These are phyloP conservation scores for Pangasius mekongensis DNA, from an alignment of 2,797 vertebrate species.

Conservation along the genomic window DNA sequence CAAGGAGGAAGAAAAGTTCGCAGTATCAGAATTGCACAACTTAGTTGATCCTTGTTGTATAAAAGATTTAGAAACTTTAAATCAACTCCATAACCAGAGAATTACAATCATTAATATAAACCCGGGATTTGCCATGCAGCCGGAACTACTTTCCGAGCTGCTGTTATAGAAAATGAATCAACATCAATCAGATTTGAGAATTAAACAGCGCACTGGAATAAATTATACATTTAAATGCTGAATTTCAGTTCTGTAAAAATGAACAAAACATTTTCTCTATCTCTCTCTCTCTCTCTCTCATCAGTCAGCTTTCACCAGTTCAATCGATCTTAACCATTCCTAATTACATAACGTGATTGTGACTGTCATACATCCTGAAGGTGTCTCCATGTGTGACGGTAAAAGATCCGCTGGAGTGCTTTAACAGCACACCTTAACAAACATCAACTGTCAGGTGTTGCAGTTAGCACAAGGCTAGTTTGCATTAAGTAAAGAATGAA, in stretches of 20 bases:
- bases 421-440: background rate
- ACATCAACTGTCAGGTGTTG: background rate
- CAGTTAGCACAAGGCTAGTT: background rate
- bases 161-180: background rate
- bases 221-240: background rate
- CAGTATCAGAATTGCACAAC: background rate
- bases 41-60: background rate
- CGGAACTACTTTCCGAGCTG: background rate
- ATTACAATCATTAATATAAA: background rate
- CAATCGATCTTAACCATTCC: slow-evolving; percentile 47
- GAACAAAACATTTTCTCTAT: background rate
- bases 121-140: background rate
- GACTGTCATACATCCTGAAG: slow-evolving; percentile 25
- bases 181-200: background rate
- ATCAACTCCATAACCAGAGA: background rate
- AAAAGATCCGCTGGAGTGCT: background rate
- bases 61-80: background rate
- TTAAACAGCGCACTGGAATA: background rate
- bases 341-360: slow-evolving; percentile 26
- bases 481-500: background rate
- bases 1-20: no score
- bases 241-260: background rate
- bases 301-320: slow-evolving; percentile 17
- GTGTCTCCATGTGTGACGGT: background rate
- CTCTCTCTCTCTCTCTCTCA: background rate